These are phyloP conservation scores for Cyclophora punctaria DNA, from an alignment of 2,888 invertebrate species.

Conservation along the genomic window DNA sequence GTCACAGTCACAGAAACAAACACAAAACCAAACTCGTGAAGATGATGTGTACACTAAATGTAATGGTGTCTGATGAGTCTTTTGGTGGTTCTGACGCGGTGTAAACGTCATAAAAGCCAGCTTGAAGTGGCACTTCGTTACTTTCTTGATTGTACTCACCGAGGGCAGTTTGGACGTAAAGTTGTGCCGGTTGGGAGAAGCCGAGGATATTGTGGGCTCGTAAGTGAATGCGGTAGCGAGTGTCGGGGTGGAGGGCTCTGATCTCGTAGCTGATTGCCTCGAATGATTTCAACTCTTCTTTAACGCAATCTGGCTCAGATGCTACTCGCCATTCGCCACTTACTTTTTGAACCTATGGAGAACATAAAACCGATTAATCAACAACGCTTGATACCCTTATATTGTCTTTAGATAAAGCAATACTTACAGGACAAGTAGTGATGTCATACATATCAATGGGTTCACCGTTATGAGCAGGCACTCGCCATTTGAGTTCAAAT, in stretches of 20 bases:
- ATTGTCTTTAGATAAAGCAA: no score
- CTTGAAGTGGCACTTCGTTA: slow-evolving; percentile 61
- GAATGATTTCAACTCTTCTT: slow-evolving; percentile 76
- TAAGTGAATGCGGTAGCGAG: slow-evolving; percentile 88
- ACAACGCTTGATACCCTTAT: no score
- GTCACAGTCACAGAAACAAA: slow-evolving; percentile 52
- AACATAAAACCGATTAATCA: background rate
- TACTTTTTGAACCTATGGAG: slow-evolving; percentile 77
- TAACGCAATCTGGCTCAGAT: slow-evolving; percentile 73
- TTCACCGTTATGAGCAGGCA: slow-evolving; percentile 92
- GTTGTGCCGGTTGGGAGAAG: slow-evolving; percentile 83
- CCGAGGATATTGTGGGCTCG: slow-evolving; percentile 91
- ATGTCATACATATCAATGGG: slow-evolving; percentile 89
- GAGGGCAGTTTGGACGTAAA: slow-evolving; percentile 88
- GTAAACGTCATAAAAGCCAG: slow-evolving; percentile 70
- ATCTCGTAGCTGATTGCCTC: slow-evolving; percentile 80
- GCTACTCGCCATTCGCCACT: slow-evolving; percentile 79
- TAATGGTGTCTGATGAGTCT: slow-evolving; percentile 44
- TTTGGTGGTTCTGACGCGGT: slow-evolving; percentile 51
- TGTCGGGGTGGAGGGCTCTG: slow-evolving; percentile 81
- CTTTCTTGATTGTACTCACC: slow-evolving; percentile 82
- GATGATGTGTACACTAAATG: slow-evolving; percentile 43
- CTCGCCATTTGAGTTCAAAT: slow-evolving; percentile 88
- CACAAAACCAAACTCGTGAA: slow-evolving; percentile 43
- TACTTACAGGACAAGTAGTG: slow-evolving; percentile 84